phyloP scores from a whole-genome alignment of 2,888 invertebrate genomes.

The Diabrotica balteata region DNA sequence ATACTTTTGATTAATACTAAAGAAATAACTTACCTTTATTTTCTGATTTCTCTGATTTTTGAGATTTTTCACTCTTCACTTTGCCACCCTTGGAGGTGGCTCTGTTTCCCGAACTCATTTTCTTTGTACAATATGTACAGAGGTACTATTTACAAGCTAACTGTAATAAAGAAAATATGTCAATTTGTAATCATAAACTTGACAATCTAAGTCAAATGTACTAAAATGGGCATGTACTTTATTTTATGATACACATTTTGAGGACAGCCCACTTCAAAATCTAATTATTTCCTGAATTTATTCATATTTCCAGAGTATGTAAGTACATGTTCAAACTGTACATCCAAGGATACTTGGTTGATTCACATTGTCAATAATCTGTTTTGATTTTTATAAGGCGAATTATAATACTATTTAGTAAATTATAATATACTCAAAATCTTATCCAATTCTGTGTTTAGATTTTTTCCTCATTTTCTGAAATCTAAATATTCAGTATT shows the following conservation, averaged over 20 bases:
- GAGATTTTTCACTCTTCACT: conserved; percentile 57
- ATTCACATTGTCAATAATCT: too few relatives aligned
- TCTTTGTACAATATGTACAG: conserved; percentile 79
- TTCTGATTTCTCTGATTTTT: conserved; percentile 58
- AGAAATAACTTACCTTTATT: conserved; percentile 48
- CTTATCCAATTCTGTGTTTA: too few relatives aligned
- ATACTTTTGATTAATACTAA: too few relatives aligned
- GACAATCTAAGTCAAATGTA: conserved; percentile 6
- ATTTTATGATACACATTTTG: background rate
- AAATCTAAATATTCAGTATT: too few relatives aligned
- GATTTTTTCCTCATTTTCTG: too few relatives aligned
- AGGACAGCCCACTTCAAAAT: background rate
- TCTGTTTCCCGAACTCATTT: conserved; percentile 75
- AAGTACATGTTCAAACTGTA: too few relatives aligned
- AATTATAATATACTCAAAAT: too few relatives aligned
- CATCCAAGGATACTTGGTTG: too few relatives aligned
- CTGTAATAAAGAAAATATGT: conserved; percentile 61
- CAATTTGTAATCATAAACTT: conserved; percentile 33
- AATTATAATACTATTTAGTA: too few relatives aligned
- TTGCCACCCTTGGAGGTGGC: conserved; percentile 72
- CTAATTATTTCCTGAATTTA: too few relatives aligned
- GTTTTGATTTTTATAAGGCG: too few relatives aligned
- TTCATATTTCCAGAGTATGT: too few relatives aligned
- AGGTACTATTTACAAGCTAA: conserved; percentile 77
- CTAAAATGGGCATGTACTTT: conserved; percentile 6